Percentiles rank a stretch among this genome's conserved stretches.
These are phyloP conservation scores for Lordiphosa collinella DNA, from an alignment of 1,140 invertebrate genomes.

Conservation along the genomic window DNA sequence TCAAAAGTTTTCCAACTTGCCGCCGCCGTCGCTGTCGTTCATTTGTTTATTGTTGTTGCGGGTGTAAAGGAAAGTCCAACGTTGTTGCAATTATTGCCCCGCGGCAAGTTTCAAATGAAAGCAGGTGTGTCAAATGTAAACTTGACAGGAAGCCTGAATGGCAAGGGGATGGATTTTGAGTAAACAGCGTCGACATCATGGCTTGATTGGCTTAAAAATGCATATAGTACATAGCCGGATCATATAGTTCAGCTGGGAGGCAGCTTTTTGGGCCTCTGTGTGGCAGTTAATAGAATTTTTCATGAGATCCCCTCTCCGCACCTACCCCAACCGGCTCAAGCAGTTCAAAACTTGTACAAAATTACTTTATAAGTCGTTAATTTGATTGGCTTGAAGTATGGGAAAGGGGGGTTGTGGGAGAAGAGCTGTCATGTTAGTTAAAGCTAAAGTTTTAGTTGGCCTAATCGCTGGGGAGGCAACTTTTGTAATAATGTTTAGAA, in stretches of 20 bases:
- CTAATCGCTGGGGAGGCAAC: constrained; percentile 60
- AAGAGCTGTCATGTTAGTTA: constrained; percentile 51
- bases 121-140: constrained; percentile 77
- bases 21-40: constrained; percentile 16
- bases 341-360: constrained; percentile 56
- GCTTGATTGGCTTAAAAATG: constrained; percentile 71
- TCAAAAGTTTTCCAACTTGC: constrained; percentile 58
- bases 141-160: constrained; percentile 36
- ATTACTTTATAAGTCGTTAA: constrained; percentile 77
- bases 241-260: constrained; percentile 42
- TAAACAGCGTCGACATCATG: constrained; percentile 45
- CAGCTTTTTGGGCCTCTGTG: constrained; percentile 9
- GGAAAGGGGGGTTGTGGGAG: constrained; percentile 3
- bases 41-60: constrained; percentile 55
- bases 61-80: constrained; percentile 42
- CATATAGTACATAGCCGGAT: constrained; percentile 41
- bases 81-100: constrained; percentile 65
- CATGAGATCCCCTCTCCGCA: constrained; percentile 52
- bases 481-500: constrained; percentile 70
- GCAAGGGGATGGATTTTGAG: constrained; percentile 23
- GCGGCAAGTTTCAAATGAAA: constrained; percentile 70
- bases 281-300: constrained; percentile 73
- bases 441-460: constrained; percentile 49
- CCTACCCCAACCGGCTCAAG: background rate
- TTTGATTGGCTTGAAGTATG: constrained; percentile 53